Evolutionary conservation across 2,797 vertebrate species (phyloP).

Genomic region (Peromyscus nudipes): DNA sequence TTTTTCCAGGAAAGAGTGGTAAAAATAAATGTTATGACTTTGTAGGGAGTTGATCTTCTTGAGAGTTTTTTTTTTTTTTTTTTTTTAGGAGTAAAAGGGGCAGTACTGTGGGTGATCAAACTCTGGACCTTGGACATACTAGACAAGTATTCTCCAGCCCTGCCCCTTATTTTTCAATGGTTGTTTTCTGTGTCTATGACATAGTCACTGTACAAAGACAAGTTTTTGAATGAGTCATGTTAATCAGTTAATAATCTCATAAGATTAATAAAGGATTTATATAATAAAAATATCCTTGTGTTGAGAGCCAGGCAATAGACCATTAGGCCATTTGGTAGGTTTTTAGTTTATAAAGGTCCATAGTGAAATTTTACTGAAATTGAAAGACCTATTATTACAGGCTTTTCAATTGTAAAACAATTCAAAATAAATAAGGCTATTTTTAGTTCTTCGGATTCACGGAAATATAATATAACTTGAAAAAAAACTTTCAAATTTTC

Average conservation of each 20-base stretch:
- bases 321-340: not conserved
- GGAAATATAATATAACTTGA: constrained; percentile 24
- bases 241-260: not conserved
- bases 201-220: not conserved
- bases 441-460: not conserved
- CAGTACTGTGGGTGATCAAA: not conserved
- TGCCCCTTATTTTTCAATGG: not conserved
- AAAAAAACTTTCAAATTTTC: constrained; percentile 30
- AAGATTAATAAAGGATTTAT: not conserved
- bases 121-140: not conserved
- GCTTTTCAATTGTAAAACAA: not conserved
- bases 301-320: not conserved
- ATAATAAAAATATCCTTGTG: not conserved
- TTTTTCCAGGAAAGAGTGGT: not conserved
- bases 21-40: not conserved
- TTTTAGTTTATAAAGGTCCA: not conserved
- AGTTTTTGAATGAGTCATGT: not conserved
- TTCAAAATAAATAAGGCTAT: not conserved
- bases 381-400: not conserved
- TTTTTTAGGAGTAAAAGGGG: not conserved
- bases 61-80: not conserved
- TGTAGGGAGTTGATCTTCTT: not conserved
- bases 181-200: not conserved
- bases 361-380: not conserved
- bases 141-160: not conserved